These are phyloP conservation scores for Gryllus bimaculatus DNA, from an alignment of 1,140 invertebrate genomes.

Conservation along the genomic window DNA sequence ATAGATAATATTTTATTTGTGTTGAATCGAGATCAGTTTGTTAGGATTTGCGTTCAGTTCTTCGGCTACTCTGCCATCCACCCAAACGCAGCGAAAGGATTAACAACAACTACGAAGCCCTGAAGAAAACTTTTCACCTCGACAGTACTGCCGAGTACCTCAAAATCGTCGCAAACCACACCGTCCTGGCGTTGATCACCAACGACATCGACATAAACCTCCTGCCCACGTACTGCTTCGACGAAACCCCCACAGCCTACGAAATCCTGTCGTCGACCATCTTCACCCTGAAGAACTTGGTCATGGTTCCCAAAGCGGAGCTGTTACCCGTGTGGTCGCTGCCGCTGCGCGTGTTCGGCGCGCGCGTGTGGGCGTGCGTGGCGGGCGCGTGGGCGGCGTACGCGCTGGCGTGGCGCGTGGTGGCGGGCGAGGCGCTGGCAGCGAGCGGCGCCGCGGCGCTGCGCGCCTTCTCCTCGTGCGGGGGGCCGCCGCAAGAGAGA, in stretches of 20 bases:
- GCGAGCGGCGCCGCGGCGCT: not conserved
- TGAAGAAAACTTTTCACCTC: too few species aligned
- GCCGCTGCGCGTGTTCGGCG: not conserved
- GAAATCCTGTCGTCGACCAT: not conserved
- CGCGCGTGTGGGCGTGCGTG: not conserved
- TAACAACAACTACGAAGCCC: too few species aligned
- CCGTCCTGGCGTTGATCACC: too few species aligned
- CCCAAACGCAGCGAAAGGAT: too few species aligned
- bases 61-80: too few species aligned
- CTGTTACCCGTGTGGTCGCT: not conserved
- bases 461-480: not conserved
- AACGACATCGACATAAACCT: too few species aligned
- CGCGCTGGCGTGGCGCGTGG: not conserved
- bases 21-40: too few species aligned
- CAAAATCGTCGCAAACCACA: too few species aligned
- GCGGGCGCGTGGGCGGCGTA: not conserved
- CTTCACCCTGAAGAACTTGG: not conserved
- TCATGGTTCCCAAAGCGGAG: not conserved
- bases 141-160: too few species aligned
- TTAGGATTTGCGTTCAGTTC: too few species aligned
- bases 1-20: too few species aligned
- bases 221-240: too few species aligned
- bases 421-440: not conserved
- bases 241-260: not conserved
- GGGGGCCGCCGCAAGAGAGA: not conserved